These are phyloP conservation scores for Drosophila kepulauana DNA, from an alignment of 1,140 invertebrate species.

Conservation along the genomic window DNA sequence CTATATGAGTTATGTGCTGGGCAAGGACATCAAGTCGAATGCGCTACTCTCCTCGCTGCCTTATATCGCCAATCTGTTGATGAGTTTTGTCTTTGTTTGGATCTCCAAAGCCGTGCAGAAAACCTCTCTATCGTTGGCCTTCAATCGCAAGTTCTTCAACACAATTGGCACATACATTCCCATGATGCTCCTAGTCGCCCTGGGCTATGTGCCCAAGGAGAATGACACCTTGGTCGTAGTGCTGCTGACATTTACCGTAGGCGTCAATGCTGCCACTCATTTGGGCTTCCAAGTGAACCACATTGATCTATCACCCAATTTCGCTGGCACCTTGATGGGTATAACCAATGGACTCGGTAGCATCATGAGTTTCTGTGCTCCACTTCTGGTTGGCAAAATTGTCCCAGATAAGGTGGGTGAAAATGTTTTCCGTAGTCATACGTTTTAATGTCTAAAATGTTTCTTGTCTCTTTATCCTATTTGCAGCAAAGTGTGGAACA, in stretches of 20 bases:
- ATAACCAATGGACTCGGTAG: slow-evolving; percentile 91
- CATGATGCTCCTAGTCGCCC: slow-evolving; percentile 86
- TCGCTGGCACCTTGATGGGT: slow-evolving; percentile 88
- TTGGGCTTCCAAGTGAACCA: slow-evolving; percentile 89
- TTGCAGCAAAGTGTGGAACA: slow-evolving; percentile 85
- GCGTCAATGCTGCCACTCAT: slow-evolving; percentile 85
- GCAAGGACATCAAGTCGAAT: slow-evolving; percentile 91
- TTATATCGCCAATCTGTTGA: slow-evolving; percentile 90
- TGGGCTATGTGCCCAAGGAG: slow-evolving; percentile 47
- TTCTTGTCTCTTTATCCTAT: not conserved
- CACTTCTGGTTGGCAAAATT: slow-evolving; percentile 87
- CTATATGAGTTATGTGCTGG: slow-evolving; percentile 93
- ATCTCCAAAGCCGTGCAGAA: slow-evolving; percentile 32
- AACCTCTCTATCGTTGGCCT: slow-evolving; percentile 11
- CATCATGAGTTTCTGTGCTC: slow-evolving; percentile 89
- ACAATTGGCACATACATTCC: slow-evolving; percentile 87
- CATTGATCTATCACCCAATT: slow-evolving; percentile 91
- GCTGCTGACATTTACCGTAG: slow-evolving; percentile 44
- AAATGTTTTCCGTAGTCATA: not conserved
- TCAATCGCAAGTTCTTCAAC: slow-evolving; percentile 88
- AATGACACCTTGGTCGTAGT: slow-evolving; percentile 85
- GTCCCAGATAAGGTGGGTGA: slow-evolving; percentile 87
- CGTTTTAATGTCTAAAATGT: not conserved
- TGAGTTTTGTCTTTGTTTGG: slow-evolving; percentile 86
- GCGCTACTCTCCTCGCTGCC: slow-evolving; percentile 91